These are phyloP conservation scores for Enoplosus armatus DNA, from an alignment of 2,797 vertebrate genomes.

Conservation along the genomic window DNA sequence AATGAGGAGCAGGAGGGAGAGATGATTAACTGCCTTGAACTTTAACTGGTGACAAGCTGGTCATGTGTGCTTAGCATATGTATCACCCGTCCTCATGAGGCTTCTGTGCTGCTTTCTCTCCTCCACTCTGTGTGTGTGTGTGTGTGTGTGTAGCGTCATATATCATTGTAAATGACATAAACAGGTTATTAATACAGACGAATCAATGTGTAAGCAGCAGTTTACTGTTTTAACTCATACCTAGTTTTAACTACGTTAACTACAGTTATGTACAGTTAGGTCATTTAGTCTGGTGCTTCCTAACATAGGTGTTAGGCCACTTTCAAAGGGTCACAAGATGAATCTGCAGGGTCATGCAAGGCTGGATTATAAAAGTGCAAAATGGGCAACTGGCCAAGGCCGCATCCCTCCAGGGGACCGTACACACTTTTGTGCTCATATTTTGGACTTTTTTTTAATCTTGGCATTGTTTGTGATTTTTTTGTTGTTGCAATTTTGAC, in stretches of 20 bases:
- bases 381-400: too few species aligned
- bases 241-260: too few species aligned
- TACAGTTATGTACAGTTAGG: not conserved
- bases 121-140: not conserved
- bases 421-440: not conserved
- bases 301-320: not conserved
- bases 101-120: not conserved
- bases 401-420: not conserved
- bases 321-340: not conserved
- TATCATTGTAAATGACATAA: not conserved
- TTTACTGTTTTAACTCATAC: too few species aligned
- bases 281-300: not conserved
- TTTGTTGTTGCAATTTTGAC: not conserved
- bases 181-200: not conserved
- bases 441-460: not conserved
- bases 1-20: conserved; percentile 10
- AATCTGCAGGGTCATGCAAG: not conserved
- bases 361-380: not conserved
- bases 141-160: too few species aligned
- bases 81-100: conserved; percentile 29
- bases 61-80: conserved; percentile 62
- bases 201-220: not conserved
- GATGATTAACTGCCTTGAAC: conserved; percentile 66
- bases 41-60: conserved; percentile 54
- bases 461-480: not conserved